Evolutionary conservation across 2,888 invertebrate species (phyloP).

Genomic region (Trichopoda pennipes): DNA sequence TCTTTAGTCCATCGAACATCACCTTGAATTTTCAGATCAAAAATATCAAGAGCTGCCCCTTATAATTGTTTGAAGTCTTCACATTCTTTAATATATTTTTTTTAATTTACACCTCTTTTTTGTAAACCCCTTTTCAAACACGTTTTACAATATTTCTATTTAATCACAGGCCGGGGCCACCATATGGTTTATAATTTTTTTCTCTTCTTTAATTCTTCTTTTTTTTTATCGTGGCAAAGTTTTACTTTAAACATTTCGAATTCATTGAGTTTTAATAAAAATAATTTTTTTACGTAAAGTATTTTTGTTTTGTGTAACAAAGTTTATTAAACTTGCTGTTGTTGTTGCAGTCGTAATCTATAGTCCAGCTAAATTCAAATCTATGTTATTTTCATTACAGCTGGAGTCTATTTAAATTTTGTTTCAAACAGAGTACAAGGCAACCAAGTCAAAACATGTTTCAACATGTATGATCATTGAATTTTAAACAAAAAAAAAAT

Average conservation of each 20-base stretch:
- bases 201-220: too few species aligned
- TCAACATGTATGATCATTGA: constrained; percentile 57
- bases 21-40: too few species aligned
- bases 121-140: background rate
- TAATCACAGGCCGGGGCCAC: constrained; percentile 17
- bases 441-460: constrained; percentile 57
- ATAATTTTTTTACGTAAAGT: constrained; percentile 1
- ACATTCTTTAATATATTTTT: background rate
- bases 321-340: constrained; percentile 51
- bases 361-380: constrained; percentile 14
- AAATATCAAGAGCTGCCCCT: too few species aligned
- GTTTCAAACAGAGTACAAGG: constrained; percentile 45
- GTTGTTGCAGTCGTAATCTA: background rate
- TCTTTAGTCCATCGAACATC: too few species aligned
- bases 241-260: constrained; percentile 11
- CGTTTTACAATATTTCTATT: constrained; percentile 10
- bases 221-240: background rate
- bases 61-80: too few species aligned
- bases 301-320: constrained; percentile 2
- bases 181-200: too few species aligned
- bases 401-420: constrained; percentile 28
- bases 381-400: constrained; percentile 15
- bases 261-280: constrained; percentile 11
- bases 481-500: constrained; percentile 16
- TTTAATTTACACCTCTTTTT: constrained; percentile 2